Evolutionary conservation across 2,113 vertebrate species (phyloP), one percentile per base, ranked within the genome.

Genomic region (Neolamprologus toae): DNA sequence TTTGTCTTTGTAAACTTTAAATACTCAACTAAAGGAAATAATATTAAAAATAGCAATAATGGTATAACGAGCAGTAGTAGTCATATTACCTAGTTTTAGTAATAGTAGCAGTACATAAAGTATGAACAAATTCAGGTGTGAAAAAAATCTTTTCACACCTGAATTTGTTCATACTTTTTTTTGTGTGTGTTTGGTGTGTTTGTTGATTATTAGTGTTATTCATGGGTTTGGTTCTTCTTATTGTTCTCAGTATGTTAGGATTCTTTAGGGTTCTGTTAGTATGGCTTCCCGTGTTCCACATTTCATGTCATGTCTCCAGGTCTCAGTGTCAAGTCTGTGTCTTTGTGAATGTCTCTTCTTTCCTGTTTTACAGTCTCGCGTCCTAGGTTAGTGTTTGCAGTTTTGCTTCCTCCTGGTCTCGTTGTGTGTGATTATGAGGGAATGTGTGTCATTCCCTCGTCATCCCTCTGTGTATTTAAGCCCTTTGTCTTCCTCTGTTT

Each of bases 351-450:
- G 59, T 12, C 59, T 35, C 59, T 35, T 35, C 31, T 63, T 63
- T 63, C 17, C 17, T 66, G 61, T 66, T 35, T 66, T 66, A 66
- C 9, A 66, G 61, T 35, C 17, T 66, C 4, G 3, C 6, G 1
- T 63, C 17, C 61, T 12, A 35, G 31, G 3, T 63, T 63, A 35
- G 59, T 5, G 31, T n/a, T 63, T 11, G 59, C 0, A 63, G 0
- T 35, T 66, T 37, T 66, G 10, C 17, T 66, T 66, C 61, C 9
- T n/a, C 61, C 0, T 0, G 31, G 31, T n/a, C 0, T 63, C 0
- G 3, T 12, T 37, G 61, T 37, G 31, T 37, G 61, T n/a, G 61
- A 37, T 66, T 66, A 61, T n/a, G 3, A 53, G 19, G 19, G 5
- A 53, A 21, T 47, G 19, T 53, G 51, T 53, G 2, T 59, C 28